A percentile compares a stretch with the other conserved stretches of the same genome.
phyloP scores from a whole-genome alignment of 2,888 invertebrate genomes.

The Eumerus sabulonum region DNA sequence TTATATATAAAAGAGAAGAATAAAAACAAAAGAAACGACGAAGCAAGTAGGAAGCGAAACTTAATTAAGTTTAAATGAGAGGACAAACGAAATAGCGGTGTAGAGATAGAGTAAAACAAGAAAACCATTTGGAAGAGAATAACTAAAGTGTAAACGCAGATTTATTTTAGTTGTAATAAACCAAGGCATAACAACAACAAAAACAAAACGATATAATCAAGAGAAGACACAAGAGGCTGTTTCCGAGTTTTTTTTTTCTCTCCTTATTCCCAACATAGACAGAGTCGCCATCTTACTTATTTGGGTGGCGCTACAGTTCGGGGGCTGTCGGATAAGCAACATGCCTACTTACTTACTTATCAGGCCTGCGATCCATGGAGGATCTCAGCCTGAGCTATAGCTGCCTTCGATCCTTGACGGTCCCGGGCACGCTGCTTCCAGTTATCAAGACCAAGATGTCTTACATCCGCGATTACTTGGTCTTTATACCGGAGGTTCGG shows the following conservation, averaged over 20 bases:
- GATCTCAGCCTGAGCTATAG: too few species aligned
- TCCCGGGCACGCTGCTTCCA: too few species aligned
- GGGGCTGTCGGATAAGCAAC: too few species aligned
- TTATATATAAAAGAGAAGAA: constrained; percentile 10
- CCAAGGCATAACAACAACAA: constrained; percentile 10
- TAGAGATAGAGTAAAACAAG: not conserved
- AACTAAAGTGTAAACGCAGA: constrained; percentile 47
- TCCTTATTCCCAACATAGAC: too few species aligned
- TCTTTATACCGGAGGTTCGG: too few species aligned
- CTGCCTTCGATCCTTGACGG: too few species aligned
- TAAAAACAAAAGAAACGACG: constrained; percentile 13
- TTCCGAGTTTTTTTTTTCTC: constrained; percentile 3
- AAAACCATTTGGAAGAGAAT: constrained; percentile 10
- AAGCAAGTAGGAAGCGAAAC: constrained; percentile 25
- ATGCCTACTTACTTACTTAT: too few species aligned
- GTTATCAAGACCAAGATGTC: too few species aligned
- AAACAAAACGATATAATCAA: constrained; percentile 45
- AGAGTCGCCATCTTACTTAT: too few species aligned
- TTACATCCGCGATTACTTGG: too few species aligned
- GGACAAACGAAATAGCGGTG: constrained; percentile 10
- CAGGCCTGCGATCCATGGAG: too few species aligned
- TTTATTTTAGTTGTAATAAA: constrained; percentile 46
- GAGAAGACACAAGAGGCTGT: constrained; percentile 13
- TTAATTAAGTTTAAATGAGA: constrained; percentile 38
- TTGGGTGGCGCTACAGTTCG: too few species aligned